Evolutionary conservation across 1,140 invertebrate species (phyloP).

Genomic region (Danaus plexippus): DNA sequence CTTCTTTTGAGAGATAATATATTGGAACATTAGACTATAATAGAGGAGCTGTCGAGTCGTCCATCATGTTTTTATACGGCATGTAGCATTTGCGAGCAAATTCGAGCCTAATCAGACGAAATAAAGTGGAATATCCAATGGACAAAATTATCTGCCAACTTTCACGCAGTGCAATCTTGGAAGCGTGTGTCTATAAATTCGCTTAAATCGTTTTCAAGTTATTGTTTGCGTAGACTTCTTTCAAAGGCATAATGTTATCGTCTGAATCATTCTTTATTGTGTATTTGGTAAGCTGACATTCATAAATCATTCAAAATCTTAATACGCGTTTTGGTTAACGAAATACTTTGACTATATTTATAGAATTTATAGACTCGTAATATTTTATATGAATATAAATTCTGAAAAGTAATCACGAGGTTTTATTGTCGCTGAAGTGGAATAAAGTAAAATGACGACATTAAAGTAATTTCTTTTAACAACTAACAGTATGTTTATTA

Average conservation of each 20-base stretch:
- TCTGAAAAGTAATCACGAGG: no score
- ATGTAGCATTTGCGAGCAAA: conserved; percentile 10
- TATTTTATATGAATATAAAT: no score
- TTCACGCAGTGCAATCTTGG: conserved; percentile 37
- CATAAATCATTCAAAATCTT: no score
- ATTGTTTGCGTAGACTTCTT: conserved; percentile 37
- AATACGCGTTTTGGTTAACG: no score
- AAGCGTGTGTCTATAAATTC: conserved; percentile 43
- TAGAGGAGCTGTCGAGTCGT: conserved; percentile 44
- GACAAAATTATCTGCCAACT: conserved; percentile 13
- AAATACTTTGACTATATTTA: no score
- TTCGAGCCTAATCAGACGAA: neutral
- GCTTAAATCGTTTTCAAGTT: conserved; percentile 40
- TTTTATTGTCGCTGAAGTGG: no score
- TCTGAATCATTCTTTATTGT: conserved; percentile 36
- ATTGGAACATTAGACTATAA: conserved; percentile 61
- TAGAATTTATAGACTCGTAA: no score
- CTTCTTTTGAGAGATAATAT: conserved; percentile 59
- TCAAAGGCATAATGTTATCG: conserved; percentile 28
- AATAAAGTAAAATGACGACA: no score
- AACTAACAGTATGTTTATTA: conserved; percentile 3
- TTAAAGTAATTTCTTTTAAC: no score
- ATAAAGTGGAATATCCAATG: conserved; percentile 20
- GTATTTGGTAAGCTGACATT: neutral
- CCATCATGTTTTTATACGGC: conserved; percentile 40